phyloP scores from a whole-genome alignment of 2,797 vertebrate species.

The Onychomys torridus region DNA sequence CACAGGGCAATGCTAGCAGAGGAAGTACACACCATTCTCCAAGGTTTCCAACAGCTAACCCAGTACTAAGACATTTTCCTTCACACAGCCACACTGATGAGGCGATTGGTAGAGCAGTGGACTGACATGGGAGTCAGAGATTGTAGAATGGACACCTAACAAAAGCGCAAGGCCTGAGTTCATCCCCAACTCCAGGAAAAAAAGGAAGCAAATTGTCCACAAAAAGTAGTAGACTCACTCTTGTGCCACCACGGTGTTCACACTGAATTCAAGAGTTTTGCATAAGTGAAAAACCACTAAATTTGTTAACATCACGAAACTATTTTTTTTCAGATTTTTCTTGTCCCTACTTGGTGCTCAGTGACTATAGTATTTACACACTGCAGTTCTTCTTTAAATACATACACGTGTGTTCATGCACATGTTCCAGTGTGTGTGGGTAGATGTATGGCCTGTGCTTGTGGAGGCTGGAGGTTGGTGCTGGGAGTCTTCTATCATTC shows the following conservation, averaged over 20 bases:
- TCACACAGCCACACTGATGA: neutral
- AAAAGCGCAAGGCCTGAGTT: neutral
- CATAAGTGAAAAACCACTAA: neutral
- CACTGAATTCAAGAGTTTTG: neutral
- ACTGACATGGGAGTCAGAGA: neutral
- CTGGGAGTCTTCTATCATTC: too few relatives aligned
- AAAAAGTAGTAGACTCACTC: neutral
- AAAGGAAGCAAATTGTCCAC: neutral
- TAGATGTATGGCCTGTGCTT: neutral
- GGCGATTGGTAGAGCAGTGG: neutral
- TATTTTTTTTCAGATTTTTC: neutral
- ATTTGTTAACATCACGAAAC: neutral
- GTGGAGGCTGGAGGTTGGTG: too few relatives aligned
- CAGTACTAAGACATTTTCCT: neutral
- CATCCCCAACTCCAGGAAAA: neutral
- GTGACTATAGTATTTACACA: too few relatives aligned
- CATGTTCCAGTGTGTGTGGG: neutral
- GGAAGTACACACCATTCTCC: neutral
- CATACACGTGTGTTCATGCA: neutral
- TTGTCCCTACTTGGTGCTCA: neutral
- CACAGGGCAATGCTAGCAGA: too few relatives aligned
- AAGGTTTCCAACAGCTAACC: neutral
- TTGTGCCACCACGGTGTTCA: neutral
- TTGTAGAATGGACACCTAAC: neutral
- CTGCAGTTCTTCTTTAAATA: neutral